phyloP scores from a whole-genome alignment of 2,888 invertebrate genomes.

The Eremobia ochroleuca region DNA sequence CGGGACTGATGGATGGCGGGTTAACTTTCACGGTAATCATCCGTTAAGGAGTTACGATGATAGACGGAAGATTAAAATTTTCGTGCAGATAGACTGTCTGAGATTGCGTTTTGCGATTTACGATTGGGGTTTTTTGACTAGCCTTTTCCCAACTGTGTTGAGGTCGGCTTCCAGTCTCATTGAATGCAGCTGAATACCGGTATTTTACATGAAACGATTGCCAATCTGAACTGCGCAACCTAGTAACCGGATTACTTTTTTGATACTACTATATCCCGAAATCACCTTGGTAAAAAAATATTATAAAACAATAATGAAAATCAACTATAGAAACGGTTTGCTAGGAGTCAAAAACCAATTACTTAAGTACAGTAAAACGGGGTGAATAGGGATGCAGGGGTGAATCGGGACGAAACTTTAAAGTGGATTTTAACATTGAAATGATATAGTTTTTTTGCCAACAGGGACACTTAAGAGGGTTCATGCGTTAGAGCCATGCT shows the following conservation, averaged over 20 bases:
- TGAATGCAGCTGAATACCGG: background rate
- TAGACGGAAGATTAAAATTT: conserved; percentile 41
- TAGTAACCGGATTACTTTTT: too few relatives aligned
- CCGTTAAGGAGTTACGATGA: conserved; percentile 59
- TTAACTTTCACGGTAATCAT: conserved; percentile 66
- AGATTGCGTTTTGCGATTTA: too few relatives aligned
- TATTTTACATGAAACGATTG: too few relatives aligned
- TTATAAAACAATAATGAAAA: background rate
- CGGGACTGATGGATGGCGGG: conserved; percentile 54
- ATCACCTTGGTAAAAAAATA: background rate
- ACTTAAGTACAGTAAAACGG: too few relatives aligned
- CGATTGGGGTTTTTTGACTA: background rate
- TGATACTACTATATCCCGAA: too few relatives aligned
- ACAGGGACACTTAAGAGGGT: too few relatives aligned
- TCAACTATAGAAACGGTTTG: background rate
- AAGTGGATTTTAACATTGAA: too few relatives aligned
- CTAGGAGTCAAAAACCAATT: conserved; percentile 13
- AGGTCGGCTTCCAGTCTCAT: background rate
- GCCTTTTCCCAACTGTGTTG: background rate
- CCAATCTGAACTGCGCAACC: too few relatives aligned
- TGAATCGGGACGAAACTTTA: too few relatives aligned
- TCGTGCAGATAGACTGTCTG: conserved; percentile 3
- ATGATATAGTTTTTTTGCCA: too few relatives aligned
- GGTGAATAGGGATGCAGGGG: too few relatives aligned
- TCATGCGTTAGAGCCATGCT: too few relatives aligned